Evolutionary conservation across 2,888 invertebrate genomes (phyloP), one percentile per base, ranked within the genome.

Genomic region (Lasioglossum figueresi): DNA sequence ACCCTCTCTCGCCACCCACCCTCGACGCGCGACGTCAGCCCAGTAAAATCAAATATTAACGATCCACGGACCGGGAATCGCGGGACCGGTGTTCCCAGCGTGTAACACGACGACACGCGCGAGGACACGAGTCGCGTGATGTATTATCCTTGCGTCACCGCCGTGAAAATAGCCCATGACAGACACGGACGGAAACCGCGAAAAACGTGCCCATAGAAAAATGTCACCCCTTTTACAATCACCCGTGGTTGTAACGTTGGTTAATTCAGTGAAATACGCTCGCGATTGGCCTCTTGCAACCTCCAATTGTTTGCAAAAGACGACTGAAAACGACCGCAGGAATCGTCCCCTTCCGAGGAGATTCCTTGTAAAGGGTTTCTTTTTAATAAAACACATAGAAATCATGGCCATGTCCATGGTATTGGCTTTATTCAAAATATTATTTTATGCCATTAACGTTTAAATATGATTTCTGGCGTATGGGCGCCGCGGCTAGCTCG

Each of bases 41-140:
- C 84, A 76, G 86, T 84, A 89, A 90, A 90, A 90, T 88, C 91
- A 88, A 90, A 90, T 90, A 90, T 90, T 89, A 90, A 90, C 90
- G 89, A 85, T 89, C 82, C 80, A 59, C 79, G 43, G 66, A 34
- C 48, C 63, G 76, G 81, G 80, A 83, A 83, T 85, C 84, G 74
- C 48, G 37, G 74, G 52, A 68, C 48, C 45, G 75, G 75, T 79
- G 84, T 86, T 89, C 87, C 84, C 89, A 68, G 83, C 87, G 70
- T 81, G 86, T 71, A 77, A 84, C 81, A 84, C 56, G 82, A 76
- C 72, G 85, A 85, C 74, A 68, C 79, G 78, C 37, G 68, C 76
- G 76, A 68, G 76, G 76, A 77, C 76, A 70, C 68, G 72, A 52
- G 27, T 56, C 52, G 80, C 73, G 56, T 86, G 87, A 86, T 90